phyloP scores from a whole-genome alignment of 2,113 vertebrate species.

The Arvicanthis niloticus region DNA sequence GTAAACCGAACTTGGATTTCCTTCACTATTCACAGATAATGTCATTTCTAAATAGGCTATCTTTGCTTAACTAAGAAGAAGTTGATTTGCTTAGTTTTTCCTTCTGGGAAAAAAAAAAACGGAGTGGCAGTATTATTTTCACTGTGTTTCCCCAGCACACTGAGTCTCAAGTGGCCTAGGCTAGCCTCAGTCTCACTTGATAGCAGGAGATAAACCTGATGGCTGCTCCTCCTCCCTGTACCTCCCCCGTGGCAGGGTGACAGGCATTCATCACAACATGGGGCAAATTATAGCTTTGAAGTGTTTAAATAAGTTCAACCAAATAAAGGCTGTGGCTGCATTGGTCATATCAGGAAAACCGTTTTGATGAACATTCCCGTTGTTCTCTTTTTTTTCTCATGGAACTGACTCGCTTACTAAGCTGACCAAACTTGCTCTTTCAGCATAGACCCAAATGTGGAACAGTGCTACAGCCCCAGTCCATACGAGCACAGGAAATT shows the following conservation, averaged over 20 bases:
- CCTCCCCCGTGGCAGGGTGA: background rate
- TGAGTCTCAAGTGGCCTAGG: background rate
- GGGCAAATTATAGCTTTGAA: background rate
- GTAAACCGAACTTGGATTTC: background rate
- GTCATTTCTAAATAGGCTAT: background rate
- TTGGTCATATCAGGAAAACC: background rate
- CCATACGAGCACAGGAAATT: background rate
- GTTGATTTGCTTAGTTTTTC: constrained; percentile 34
- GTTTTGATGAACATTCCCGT: background rate
- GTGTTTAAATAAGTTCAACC: background rate
- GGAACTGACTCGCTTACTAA: background rate
- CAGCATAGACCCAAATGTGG: background rate
- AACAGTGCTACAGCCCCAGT: background rate
- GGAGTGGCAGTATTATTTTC: constrained; percentile 14
- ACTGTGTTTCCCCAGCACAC: background rate
- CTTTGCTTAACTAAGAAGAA: constrained; percentile 18
- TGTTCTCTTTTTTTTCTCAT: background rate
- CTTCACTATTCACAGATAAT: background rate
- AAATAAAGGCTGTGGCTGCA: background rate
- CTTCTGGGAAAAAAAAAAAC: constrained; percentile 31
- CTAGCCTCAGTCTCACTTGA: background rate
- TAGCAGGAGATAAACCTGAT: background rate
- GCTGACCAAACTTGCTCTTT: background rate
- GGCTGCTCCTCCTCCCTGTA: background rate
- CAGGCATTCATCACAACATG: background rate